Evolutionary conservation across 2,888 invertebrate genomes (phyloP).

Genomic region (Drosophila anceps): DNA sequence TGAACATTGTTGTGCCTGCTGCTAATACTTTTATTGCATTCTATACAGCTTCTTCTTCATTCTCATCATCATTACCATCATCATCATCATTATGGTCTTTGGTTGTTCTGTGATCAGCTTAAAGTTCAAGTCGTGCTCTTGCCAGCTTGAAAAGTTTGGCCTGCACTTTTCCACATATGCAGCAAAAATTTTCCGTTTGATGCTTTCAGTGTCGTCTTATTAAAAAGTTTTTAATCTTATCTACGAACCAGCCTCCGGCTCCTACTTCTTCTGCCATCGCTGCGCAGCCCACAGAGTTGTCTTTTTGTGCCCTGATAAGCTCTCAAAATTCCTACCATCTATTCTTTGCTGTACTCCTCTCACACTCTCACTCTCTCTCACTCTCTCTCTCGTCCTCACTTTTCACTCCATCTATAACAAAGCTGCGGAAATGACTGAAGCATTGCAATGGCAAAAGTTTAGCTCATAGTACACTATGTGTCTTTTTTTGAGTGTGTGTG

Average conservation of each 20-base stretch:
- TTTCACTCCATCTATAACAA: conserved; percentile 21
- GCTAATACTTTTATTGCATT: conserved; percentile 74
- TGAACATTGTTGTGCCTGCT: conserved; percentile 75
- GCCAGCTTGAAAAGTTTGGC: conserved; percentile 50
- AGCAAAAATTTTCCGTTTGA: conserved; percentile 69
- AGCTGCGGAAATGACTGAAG: conserved; percentile 66
- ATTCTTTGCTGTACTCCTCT: conserved; percentile 2
- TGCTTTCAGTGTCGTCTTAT: conserved; percentile 81
- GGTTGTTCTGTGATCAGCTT: conserved; percentile 31
- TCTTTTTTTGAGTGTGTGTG: conserved; percentile 15
- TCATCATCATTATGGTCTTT: not conserved
- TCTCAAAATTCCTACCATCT: conserved; percentile 29
- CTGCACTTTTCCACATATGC: conserved; percentile 63
- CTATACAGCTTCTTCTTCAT: conserved; percentile 16
- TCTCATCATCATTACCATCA: not conserved
- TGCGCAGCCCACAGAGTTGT: conserved; percentile 10
- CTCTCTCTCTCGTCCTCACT: not conserved
- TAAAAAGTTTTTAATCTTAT: conserved; percentile 78
- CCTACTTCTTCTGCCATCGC: not conserved
- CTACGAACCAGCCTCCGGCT: conserved; percentile 7
- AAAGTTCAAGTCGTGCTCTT: conserved; percentile 33
- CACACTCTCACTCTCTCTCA: not conserved
- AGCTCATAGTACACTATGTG: conserved; percentile 41
- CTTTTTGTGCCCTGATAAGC: conserved; percentile 64
- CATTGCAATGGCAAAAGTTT: conserved; percentile 68